phyloP scores from a whole-genome alignment of 2,113 vertebrate genomes.

The Speoplatyrhinus poulsoni region DNA sequence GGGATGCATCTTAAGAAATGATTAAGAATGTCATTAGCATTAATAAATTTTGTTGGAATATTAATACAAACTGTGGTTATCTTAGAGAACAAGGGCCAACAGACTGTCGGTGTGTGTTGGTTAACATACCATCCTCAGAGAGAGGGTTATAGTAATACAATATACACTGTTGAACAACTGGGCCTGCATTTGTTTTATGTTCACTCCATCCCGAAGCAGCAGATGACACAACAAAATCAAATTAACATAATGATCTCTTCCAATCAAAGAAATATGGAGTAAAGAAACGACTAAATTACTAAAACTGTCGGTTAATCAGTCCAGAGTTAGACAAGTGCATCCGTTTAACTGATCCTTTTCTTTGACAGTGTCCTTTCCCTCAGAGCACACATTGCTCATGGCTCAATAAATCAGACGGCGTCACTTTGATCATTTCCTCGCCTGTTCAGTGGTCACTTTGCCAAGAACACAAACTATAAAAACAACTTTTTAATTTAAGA shows the following conservation, averaged over 20 bases:
- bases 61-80: conserved; percentile 12
- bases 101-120: conserved; percentile 1
- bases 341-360: neutral
- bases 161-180: conserved; percentile 5
- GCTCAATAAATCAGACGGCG: neutral
- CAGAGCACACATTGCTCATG: neutral
- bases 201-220: neutral
- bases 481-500: conserved; percentile 8
- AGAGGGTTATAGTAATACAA: neutral
- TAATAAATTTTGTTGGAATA: neutral
- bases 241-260: neutral
- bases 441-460: conserved; percentile 25
- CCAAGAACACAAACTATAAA: conserved; percentile 21
- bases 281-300: neutral
- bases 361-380: neutral
- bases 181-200: neutral
- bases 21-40: neutral
- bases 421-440: conserved; percentile 24
- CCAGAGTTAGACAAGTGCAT: too few relatives aligned
- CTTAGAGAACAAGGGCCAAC: conserved; percentile 17
- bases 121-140: neutral
- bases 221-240: neutral
- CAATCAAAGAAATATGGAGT: neutral
- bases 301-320: too few relatives aligned
- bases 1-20: too few relatives aligned